Conservation (phyloP, 2,113 vertebrate species). For the Clarias macrocephalus region DNA sequence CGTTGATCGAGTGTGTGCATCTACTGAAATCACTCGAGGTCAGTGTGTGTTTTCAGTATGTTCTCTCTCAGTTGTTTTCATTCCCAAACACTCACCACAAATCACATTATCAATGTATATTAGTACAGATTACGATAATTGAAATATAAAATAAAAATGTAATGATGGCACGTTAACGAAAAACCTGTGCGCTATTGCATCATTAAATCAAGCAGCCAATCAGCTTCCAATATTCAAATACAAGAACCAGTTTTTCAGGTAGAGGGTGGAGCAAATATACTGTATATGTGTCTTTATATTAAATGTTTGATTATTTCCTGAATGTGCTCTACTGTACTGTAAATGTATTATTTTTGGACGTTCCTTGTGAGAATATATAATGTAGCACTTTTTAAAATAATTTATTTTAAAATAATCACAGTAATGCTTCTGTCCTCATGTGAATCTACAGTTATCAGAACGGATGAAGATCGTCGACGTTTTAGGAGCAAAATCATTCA, state of each 20-base stretch:
- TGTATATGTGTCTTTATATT: neutral
- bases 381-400: neutral
- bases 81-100: neutral
- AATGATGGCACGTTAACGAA: no score
- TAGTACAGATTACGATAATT: neutral
- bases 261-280: neutral
- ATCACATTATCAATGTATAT: neutral
- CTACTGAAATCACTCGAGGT: conserved; percentile 97
- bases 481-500: conserved; percentile 86
- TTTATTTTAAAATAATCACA: neutral
- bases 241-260: neutral
- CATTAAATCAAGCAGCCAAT: no score
- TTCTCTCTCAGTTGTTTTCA: neutral
- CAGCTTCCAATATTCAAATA: neutral
- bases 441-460: conserved; percentile 77
- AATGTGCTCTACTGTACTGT: neutral
- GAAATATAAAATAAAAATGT: no score
- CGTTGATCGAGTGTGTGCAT: conserved; percentile 93
- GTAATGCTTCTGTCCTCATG: neutral
- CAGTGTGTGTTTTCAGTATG: neutral
- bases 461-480: conserved; percentile 98
- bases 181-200: no score
- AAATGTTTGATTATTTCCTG: neutral
- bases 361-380: neutral
- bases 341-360: neutral